These are phyloP conservation scores for Lordiphosa stackelbergi DNA, from an alignment of 1,140 invertebrate genomes.

Conservation along the genomic window DNA sequence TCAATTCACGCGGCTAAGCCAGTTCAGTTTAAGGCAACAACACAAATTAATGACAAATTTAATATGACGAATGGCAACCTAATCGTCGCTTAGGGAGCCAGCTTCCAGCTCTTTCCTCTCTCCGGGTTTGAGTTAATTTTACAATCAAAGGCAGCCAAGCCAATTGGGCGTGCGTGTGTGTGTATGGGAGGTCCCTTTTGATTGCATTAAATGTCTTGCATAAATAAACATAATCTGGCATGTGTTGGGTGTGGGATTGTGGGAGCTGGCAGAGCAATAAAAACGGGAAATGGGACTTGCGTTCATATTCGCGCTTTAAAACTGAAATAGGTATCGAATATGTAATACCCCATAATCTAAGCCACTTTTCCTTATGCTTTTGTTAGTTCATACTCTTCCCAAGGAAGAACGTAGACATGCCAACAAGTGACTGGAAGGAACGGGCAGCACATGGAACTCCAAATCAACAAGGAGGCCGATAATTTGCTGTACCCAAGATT, in stretches of 20 bases:
- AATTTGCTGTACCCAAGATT: too few species aligned
- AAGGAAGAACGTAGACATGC: too few species aligned
- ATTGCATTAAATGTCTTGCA: conserved; percentile 69
- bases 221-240: conserved; percentile 71
- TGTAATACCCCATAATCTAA: too few species aligned
- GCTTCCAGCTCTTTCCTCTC: conserved; percentile 9
- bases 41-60: conserved; percentile 62
- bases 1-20: too few species aligned
- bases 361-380: too few species aligned
- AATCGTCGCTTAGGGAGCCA: conserved; percentile 46
- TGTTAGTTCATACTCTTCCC: too few species aligned
- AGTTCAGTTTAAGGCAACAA: conserved; percentile 32
- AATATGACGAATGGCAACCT: conserved; percentile 49
- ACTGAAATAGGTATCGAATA: too few species aligned
- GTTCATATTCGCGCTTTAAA: background rate
- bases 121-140: conserved; percentile 48
- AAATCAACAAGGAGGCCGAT: too few species aligned
- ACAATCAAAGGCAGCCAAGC: conserved; percentile 48
- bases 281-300: conserved; percentile 7
- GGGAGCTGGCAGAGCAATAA: conserved; percentile 28
- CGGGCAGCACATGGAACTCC: too few species aligned
- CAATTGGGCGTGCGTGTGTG: conserved; percentile 17
- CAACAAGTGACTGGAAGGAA: too few species aligned
- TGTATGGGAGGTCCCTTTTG: conserved; percentile 35
- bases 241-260: conserved; percentile 21